Conservation (phyloP, 2,797 vertebrate genomes). For the Clarias fuscus region DNA sequence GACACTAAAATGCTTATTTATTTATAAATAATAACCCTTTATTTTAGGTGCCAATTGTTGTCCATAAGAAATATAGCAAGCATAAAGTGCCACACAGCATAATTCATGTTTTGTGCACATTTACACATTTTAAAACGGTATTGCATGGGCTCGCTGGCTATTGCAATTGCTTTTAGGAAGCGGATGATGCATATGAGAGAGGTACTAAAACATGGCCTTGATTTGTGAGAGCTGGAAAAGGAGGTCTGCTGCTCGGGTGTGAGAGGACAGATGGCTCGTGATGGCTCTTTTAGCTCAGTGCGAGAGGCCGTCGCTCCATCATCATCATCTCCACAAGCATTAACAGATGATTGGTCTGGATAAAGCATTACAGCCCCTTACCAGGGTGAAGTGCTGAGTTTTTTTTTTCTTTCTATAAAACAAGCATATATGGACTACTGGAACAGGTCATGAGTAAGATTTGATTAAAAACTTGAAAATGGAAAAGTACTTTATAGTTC, state of each 20-base stretch:
- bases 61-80: not conserved
- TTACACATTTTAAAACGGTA: not conserved
- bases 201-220: conserved; percentile 43
- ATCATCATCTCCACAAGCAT: conserved; percentile 52
- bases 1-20: conserved; percentile 2
- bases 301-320: conserved; percentile 52
- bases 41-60: not conserved
- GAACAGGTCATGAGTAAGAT: not conserved
- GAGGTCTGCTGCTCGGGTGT: conserved; percentile 41
- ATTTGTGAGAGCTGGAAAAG: conserved; percentile 51
- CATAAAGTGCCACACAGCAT: not conserved
- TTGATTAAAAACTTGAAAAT: not conserved
- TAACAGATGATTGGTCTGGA: conserved; percentile 53
- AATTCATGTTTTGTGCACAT: not conserved
- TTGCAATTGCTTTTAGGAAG: conserved; percentile 23
- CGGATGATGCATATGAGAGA: conserved; percentile 46
- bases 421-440: not conserved
- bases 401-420: not conserved
- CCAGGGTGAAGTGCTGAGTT: conserved; percentile 29
- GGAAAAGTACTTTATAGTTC: not conserved
- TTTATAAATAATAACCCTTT: conserved; percentile 1
- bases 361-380: conserved; percentile 42
- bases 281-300: conserved; percentile 57
- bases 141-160: conserved; percentile 2
- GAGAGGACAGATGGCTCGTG: conserved; percentile 58